Percentiles rank a stretch among this genome's conserved stretches.
Evolutionary conservation across 2,797 vertebrate species (phyloP).

Genomic region (Harpagifer antarcticus): DNA sequence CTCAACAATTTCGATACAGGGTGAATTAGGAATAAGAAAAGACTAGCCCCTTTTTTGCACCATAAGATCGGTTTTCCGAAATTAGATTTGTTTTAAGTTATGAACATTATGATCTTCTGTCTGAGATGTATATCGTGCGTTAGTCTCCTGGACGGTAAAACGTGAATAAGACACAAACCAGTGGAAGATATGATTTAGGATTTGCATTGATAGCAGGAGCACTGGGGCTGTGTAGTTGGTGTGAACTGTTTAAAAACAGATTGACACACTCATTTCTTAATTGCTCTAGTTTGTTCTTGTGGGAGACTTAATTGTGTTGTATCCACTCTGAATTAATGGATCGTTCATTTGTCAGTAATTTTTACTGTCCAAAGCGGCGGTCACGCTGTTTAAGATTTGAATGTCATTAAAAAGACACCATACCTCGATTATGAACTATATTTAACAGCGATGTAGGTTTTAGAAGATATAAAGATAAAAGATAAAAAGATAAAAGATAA

Average conservation of each 20-base stretch:
- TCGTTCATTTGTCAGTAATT: slow-evolving; percentile 30
- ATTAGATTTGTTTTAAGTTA: too few species aligned
- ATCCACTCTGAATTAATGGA: slow-evolving; percentile 31
- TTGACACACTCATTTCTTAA: not conserved
- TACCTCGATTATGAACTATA: slow-evolving; percentile 14
- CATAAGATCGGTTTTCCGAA: too few species aligned
- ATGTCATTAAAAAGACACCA: not conserved
- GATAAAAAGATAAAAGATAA: too few species aligned
- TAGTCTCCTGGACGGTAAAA: not conserved
- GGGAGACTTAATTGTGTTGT: slow-evolving; percentile 16
- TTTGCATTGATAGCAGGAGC: slow-evolving; percentile 8
- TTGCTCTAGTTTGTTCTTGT: slow-evolving; percentile 22
- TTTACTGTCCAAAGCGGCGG: not conserved
- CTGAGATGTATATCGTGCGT: not conserved
- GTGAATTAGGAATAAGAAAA: too few species aligned
- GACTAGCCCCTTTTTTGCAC: too few species aligned
- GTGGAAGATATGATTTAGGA: not conserved
- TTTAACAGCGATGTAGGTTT: not conserved
- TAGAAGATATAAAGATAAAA: too few species aligned
- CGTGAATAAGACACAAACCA: slow-evolving; percentile 2
- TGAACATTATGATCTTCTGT: not conserved
- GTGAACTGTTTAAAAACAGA: slow-evolving; percentile 23
- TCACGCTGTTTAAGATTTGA: not conserved
- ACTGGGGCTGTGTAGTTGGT: slow-evolving; percentile 8
- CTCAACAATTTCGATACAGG: too few species aligned